Base-by-base conservation (phyloP, 2,797 vertebrate species). In the Coendou prehensilis region DNA sequence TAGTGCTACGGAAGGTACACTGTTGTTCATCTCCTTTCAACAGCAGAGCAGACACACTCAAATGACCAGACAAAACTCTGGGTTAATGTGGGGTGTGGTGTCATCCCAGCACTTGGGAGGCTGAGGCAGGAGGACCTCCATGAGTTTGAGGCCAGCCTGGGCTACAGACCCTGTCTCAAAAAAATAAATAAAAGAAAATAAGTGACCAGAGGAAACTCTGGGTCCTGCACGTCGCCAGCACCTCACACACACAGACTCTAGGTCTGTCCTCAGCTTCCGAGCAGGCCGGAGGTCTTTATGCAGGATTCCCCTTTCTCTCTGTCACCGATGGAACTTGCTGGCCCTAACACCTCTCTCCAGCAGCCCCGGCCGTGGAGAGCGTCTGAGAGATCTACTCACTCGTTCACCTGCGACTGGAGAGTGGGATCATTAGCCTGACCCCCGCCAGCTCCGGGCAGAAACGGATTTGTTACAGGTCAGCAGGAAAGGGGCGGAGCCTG, bases 311-410 rank as follows among this genome's bases (percentile, higher is more conserved):
- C 63, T 94, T 78, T 57, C 45, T 73, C 83, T 86, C 73, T 61
- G 50, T 85, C 64, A 83, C 88, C 83, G 54, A 96, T 92, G 87
- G 78, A 94, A 82, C 54, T 76, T 81, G 69, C 8, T 28, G 45
- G 81, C 52, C 37, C 82, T 54, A 94, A 93, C 28, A 54, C 81
- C 33, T 50, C 8, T 9, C 41, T 52, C 89, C 33, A 52, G 47
- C 57, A 78, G 80, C 14, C 23, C 37, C 56, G 15, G 52, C 85
- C 78, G 22, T 9, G 37, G 67, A 91, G 93, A 94, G 82, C 10
- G n/a, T 89, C 64, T 30, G 33, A 88, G 61, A 96, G 20, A 52
- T 30, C 13, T 50, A 86, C 92, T 85, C 93, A 85, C 69, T 85
- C 69, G 92, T 82, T 87, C 54, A 59, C 93, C 37, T 87, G 56